Conservation (phyloP, 2,888 invertebrate genomes). For the Andrena marginata region DNA sequence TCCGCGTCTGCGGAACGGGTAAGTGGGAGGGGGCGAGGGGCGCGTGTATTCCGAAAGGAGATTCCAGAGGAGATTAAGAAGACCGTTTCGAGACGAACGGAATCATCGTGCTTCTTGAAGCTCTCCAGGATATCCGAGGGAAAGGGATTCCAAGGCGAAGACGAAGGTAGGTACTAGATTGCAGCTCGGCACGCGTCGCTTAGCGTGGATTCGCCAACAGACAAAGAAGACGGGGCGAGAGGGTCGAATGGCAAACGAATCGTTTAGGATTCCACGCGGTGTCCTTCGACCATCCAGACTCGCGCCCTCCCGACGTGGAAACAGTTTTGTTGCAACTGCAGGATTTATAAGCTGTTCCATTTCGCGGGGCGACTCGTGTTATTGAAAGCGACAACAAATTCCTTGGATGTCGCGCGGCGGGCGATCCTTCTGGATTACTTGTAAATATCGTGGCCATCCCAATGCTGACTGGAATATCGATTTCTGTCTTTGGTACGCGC, state of each 20-base stretch:
- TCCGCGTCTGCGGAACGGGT: slow-evolving; percentile 14
- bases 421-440: slow-evolving; percentile 33
- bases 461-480: slow-evolving; percentile 8
- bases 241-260: slow-evolving; percentile 73
- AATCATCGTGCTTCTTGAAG: slow-evolving; percentile 71
- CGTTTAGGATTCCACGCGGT: slow-evolving; percentile 73
- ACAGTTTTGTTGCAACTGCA: slow-evolving; percentile 65
- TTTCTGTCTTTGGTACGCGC: background rate
- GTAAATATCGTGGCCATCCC: slow-evolving; percentile 2
- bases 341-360: slow-evolving; percentile 63
- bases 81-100: slow-evolving; percentile 70
- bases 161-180: slow-evolving; percentile 71
- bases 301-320: slow-evolving; percentile 38
- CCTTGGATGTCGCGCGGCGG: slow-evolving; percentile 16
- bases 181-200: slow-evolving; percentile 73
- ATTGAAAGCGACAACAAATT: slow-evolving; percentile 55
- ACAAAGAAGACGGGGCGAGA: slow-evolving; percentile 43
- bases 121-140: slow-evolving; percentile 66
- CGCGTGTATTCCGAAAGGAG: slow-evolving; percentile 57
- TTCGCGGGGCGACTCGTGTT: slow-evolving; percentile 37
- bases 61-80: slow-evolving; percentile 73
- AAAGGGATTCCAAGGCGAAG: slow-evolving; percentile 68
- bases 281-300: slow-evolving; percentile 61
- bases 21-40: background rate
- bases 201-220: slow-evolving; percentile 68